phyloP scores from a whole-genome alignment of 2,888 invertebrate species.

The Macrophya alboannulata region DNA sequence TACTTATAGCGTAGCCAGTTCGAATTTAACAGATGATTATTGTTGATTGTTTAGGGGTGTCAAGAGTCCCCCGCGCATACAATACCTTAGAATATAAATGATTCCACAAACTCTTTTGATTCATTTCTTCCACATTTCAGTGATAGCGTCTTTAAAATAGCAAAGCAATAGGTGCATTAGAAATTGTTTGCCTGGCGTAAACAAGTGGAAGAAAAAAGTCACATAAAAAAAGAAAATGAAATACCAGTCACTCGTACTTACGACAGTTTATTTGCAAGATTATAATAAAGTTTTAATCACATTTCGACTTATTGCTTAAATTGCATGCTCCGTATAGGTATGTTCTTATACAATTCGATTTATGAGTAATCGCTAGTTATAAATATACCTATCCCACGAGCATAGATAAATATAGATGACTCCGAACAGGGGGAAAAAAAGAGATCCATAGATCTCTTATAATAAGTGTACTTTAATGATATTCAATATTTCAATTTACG shows the following conservation, averaged over 20 bases:
- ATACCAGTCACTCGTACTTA: background rate
- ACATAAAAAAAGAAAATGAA: background rate
- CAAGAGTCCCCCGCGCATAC: background rate
- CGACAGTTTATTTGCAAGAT: background rate
- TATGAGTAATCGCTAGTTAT: background rate
- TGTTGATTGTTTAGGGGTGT: background rate
- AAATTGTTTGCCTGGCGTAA: background rate
- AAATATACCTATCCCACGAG: background rate
- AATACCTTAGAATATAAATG: too few species aligned
- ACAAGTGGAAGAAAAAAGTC: too few species aligned
- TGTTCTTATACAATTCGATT: background rate
- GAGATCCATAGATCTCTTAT: background rate
- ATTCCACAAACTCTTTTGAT: background rate
- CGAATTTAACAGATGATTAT: background rate
- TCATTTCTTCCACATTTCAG: background rate
- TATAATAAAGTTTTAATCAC: constrained; percentile 5
- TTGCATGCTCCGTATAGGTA: background rate
- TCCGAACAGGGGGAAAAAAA: background rate
- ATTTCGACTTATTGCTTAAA: constrained; percentile 12
- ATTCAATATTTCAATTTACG: background rate
- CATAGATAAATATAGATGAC: constrained; percentile 8
- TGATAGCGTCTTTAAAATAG: background rate
- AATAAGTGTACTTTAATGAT: background rate
- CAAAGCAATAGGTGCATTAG: background rate
- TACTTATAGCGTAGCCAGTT: background rate